phyloP scores from a whole-genome alignment of 2,797 vertebrate species.

The Salmo trutta region DNA sequence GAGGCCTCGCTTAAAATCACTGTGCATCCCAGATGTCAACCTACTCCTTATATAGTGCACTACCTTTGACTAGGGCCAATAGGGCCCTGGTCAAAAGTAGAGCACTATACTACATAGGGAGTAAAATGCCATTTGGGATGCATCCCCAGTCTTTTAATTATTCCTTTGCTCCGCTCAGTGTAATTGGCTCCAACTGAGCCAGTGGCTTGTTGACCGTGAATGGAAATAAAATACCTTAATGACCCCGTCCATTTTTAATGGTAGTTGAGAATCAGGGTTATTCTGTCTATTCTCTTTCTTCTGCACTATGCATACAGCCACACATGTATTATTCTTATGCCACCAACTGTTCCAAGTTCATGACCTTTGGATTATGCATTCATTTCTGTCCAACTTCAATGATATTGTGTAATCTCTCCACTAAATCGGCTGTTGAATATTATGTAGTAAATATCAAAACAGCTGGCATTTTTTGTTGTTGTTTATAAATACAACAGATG shows the following conservation, averaged over 20 bases:
- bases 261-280: slow-evolving; percentile 34
- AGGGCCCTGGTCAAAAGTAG: not conserved
- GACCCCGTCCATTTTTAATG: slow-evolving; percentile 63
- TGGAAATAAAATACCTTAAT: slow-evolving; percentile 62
- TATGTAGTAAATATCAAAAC: not conserved
- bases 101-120: not conserved
- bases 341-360: not conserved
- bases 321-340: slow-evolving; percentile 15
- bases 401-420: not conserved
- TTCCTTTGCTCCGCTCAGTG: slow-evolving; percentile 62
- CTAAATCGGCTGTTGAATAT: slow-evolving; percentile 6
- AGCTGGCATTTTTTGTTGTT: not conserved
- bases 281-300: too few species aligned
- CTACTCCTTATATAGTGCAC: not conserved
- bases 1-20: slow-evolving; percentile 63
- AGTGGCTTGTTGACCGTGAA: slow-evolving; percentile 55
- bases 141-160: slow-evolving; percentile 62
- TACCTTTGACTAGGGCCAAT: not conserved
- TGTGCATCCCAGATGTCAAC: slow-evolving; percentile 23
- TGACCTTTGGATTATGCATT: not conserved
- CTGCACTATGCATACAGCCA: not conserved
- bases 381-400: not conserved
- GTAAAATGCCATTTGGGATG: not conserved
- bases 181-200: slow-evolving; percentile 67
- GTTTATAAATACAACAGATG: not conserved